Evolutionary conservation across 2,888 invertebrate genomes (phyloP), one percentile per base, ranked within the genome.

Genomic region (Rhingia rostrata): DNA sequence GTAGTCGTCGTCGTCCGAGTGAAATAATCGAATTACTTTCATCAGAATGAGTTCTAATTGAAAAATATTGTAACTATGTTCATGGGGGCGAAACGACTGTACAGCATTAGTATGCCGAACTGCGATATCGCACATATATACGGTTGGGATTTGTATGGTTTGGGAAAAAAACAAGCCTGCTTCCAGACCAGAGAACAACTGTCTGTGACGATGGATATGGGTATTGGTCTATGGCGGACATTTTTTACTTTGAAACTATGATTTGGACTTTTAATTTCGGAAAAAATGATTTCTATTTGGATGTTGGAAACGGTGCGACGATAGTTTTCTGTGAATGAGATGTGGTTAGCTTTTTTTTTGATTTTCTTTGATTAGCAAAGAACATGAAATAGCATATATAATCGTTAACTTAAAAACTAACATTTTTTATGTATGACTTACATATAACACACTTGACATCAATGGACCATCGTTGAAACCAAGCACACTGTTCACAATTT

Each of bases 21-120:
- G 91, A 89, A 91, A 89, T 92, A 92, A 92, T 92, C 91, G 91
- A 92, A 92, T 92, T 92, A 92, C 89, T 90, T 92, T 91, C 92
- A 90, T 89, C 88, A 90, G 92, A 92, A 90, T 90, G 90, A 91
- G 88, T 92, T 91, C 92, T 92, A 92, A 92, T 92, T 92, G 92
- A 92, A 92, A 92, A 92, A 92, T 92, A 92, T 92, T 91, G 91
- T 90, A 88, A 88, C 90, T 89, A 88, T 86, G 75, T 82, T 78
- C 78, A 75, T 81, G 77, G 81, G 77, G 80, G 86, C 77, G 80
- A 77, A 81, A 73, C 70, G 49, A 49, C 84, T 83, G 64, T 66
- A 67, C 63, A 79, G 66, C 86, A 87, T 88, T 88, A 87, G 88
- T 87, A 88, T 88, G 88, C 87, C 82, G 86, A 84, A 22, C 22